phyloP scores from a whole-genome alignment of 2,797 vertebrate species.

The Macropodus opercularis region DNA sequence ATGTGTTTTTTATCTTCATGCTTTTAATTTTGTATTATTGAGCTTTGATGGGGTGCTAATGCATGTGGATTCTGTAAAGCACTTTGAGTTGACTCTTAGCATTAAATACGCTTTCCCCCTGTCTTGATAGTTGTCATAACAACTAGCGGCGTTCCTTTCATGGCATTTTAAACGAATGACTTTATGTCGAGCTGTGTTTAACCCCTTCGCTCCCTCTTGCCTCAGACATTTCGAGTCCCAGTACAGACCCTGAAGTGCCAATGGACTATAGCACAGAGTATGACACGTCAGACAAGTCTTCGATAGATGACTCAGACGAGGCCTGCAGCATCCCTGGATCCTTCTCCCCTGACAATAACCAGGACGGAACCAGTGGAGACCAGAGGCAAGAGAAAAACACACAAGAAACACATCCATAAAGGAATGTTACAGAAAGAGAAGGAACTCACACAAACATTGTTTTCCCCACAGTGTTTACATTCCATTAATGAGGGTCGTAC shows the following conservation, averaged over 20 bases:
- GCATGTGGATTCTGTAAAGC: too few relatives aligned
- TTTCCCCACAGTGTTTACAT: conserved; percentile 83
- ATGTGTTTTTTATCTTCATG: too few relatives aligned
- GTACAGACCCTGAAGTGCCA: conserved; percentile 81
- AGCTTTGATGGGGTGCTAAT: background rate
- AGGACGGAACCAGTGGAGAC: conserved; percentile 81
- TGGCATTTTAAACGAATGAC: background rate
- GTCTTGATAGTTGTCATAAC: background rate
- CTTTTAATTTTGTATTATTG: background rate
- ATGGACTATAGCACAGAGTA: conserved; percentile 89
- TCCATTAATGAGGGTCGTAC: conserved; percentile 93
- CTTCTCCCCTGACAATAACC: conserved; percentile 85
- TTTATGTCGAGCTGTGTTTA: conserved; percentile 4
- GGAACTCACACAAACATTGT: background rate
- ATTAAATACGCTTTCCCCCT: background rate
- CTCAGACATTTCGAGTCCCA: conserved; percentile 82
- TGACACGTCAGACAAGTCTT: conserved; percentile 83
- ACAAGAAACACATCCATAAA: background rate
- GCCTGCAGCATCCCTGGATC: conserved; percentile 87
- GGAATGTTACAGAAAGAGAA: background rate
- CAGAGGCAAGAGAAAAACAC: conserved; percentile 78
- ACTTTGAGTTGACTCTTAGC: too few relatives aligned
- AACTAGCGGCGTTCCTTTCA: conserved; percentile 5
- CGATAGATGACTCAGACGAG: conserved; percentile 87
- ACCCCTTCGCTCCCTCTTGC: background rate